Evolutionary conservation across 2,888 invertebrate genomes (phyloP), one percentile per base, ranked within the genome.

Genomic region (Eupithecia pulchellata): DNA sequence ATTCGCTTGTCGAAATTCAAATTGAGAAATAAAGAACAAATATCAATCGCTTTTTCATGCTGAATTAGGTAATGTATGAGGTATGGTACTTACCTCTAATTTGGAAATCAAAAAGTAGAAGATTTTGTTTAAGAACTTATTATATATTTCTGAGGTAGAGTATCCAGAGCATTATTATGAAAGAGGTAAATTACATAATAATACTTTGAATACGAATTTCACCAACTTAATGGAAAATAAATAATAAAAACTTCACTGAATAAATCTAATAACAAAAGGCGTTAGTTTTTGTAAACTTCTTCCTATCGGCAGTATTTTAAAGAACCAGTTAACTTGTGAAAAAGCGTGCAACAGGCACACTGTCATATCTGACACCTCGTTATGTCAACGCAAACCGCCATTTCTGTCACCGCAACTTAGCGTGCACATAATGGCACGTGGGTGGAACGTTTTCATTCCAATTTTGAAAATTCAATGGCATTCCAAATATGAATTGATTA

Each of bases 1-100:
- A 74, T 73, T 68, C 36, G 64, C 66, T 71, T 66, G 68, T 64
- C 62, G 52, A 60, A 65, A 73, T 74, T 75, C 4, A 60, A 60
- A 69, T 60, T 65, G 13, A 62, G 57, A 68, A 71, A 29, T 57
- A 29, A 17, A 25, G 52, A 52, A 52, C 52, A 52, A 52, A 52
- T 20, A 47, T 20, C 20, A 8, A 20, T 25, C 25, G 25, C 25
- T 52, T 25, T 52, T 25, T 25, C 47, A 20, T 52, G 52, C 13
- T 25, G 25, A 52, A 25, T 4, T 52, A 52, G 52, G 52, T 52
- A 4, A 52, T 11, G 25, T 11, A 11, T 1, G 47, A n/a, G n/a
- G n/a, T n/a, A n/a, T n/a, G n/a, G n/a, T n/a, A n/a, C n/a, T n/a
- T n/a, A n/a, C n/a, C n/a, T n/a, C n/a, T n/a, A n/a, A n/a, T n/a